Evolutionary conservation across 2,113 vertebrate species (phyloP), one percentile per base, ranked within the genome.

Genomic region (Mesembrinibis cayennensis): DNA sequence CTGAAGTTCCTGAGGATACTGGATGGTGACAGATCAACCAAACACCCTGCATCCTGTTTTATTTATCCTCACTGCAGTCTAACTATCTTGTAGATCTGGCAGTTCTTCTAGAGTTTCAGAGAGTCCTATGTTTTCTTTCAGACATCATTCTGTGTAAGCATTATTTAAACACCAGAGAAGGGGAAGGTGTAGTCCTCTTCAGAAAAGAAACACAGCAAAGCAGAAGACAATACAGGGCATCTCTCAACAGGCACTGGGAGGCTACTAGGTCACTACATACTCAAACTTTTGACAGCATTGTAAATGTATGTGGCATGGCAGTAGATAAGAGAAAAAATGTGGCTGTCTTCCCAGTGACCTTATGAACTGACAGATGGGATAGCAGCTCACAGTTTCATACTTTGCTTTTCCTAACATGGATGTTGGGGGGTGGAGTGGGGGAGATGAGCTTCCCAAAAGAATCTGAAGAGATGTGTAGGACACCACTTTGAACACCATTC

Each of bases 291-390:
- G 71, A 82, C 77, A 87, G 77, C 40, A 66, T 2, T 82, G 90
- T 58, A 83, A 94, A 88, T 66, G 45, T 67, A 90, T 71, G 63
- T 80, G 47, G 63, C 86, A 92, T 40, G 49, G 73, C 92, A 95
- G 67, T 0, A 96, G 87, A 86, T 87, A 94, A 93, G 65, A 93
- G 59, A 42, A 89, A 91, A 92, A 91, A 95, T 19, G 76, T 92
- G 90, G 76, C 82, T 73, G 62, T 50, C 85, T 95, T 96, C 93
- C 95, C 90, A 93, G 67, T 81, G 90, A 93, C 93, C 87, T 96
- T 62, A 91, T 38, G 67, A 93, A 93, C 92, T 42, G 45, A 58
- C 82, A 96, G 85, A 91, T 62, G 78, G 85, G n/a, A 93, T 0
- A 92, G 40, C 74, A 90, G 21, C 72, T 86, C 77, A 80, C 21